Base-by-base conservation (phyloP, 2,113 vertebrate species). In the Notarius quadriscutis region DNA sequence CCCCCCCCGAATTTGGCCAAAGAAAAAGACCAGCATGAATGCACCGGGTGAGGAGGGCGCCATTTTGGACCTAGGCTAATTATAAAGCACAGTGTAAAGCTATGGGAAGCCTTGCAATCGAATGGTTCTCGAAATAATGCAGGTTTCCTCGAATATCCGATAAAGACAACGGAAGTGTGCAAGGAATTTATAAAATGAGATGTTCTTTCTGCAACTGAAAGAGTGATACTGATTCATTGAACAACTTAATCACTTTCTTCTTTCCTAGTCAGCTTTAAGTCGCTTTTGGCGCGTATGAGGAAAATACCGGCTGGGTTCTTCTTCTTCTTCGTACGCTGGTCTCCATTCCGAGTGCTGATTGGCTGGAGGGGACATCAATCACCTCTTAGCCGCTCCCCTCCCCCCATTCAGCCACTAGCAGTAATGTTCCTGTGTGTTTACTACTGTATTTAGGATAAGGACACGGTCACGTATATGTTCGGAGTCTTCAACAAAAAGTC, bases 391-490 rank as follows among this genome's bases (percentile, higher is more conserved):
- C 94, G 93, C 94, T 91, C 94, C 95, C 94, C 94, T 95, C 93
- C 94, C 94, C 84, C 94, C 94, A 94, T 94, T 95, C 94, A 96
- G 93, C 94, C 95, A 93, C 93, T 95, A 88, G 91, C 92, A 93
- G 94, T 94, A 94, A 93, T 93, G 94, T 94, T 95, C 93, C 94
- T 93, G 93, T 95, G 95, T 96, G 94, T 96, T 95, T 96, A 96
- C 95, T 95, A 95, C 94, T 95, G 94, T 95, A 94, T 94, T 91
- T 94, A 94, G 93, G 94, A 95, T 93, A 94, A 93, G 92, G 94
- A 94, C 93, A 94, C 93, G 93, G 94, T 95, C 94, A 94, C 94
- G 93, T 95, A 95, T 93, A 95, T 95, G 94, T 93, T 92, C 93
- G 92, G 91, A 95, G 90, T 89, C 91, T 91, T 91, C 90, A 82